A percentile compares a stretch with the other conserved stretches of the same genome.
Evolutionary conservation across 2,113 vertebrate species (phyloP).

Genomic region (Cavia porcellus): DNA sequence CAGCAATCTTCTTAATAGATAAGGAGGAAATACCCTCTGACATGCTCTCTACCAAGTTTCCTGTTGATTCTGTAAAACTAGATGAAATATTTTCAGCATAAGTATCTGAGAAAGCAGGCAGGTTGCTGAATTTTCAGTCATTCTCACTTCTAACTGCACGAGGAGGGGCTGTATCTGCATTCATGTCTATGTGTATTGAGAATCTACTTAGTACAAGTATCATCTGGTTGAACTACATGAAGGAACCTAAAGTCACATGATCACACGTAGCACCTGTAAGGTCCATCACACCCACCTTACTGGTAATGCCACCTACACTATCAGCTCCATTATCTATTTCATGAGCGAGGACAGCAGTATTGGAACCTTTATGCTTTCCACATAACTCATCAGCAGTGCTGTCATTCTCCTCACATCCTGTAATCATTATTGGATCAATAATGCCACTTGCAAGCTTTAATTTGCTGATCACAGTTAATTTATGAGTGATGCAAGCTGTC

Average conservation of each 20-base stretch:
- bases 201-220: conserved; percentile 16
- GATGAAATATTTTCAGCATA: conserved; percentile 66
- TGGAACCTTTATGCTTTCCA: conserved; percentile 35
- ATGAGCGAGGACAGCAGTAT: conserved; percentile 57
- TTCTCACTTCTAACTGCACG: conserved; percentile 38
- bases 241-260: neutral
- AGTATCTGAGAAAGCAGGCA: conserved; percentile 65
- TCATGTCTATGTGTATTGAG: conserved; percentile 60
- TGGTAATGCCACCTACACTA: conserved; percentile 30
- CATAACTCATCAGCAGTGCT: neutral
- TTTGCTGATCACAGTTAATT: conserved; percentile 25
- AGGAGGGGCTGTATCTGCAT: conserved; percentile 41
- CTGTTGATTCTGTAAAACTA: conserved; percentile 78
- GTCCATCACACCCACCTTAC: conserved; percentile 36
- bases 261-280: neutral
- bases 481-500: neutral
- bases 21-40: conserved; percentile 72
- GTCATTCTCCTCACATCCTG: neutral
- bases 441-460: conserved; percentile 57
- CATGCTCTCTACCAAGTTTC: conserved; percentile 71
- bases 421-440: conserved; percentile 53
- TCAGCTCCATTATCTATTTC: conserved; percentile 31
- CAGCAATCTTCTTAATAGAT: conserved; percentile 76
- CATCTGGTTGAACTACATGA: conserved; percentile 39
- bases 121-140: conserved; percentile 59